Evolutionary conservation across 1,140 invertebrate genomes (phyloP), one percentile per base, ranked within the genome.

Genomic region (Lucilia cuprina): DNA sequence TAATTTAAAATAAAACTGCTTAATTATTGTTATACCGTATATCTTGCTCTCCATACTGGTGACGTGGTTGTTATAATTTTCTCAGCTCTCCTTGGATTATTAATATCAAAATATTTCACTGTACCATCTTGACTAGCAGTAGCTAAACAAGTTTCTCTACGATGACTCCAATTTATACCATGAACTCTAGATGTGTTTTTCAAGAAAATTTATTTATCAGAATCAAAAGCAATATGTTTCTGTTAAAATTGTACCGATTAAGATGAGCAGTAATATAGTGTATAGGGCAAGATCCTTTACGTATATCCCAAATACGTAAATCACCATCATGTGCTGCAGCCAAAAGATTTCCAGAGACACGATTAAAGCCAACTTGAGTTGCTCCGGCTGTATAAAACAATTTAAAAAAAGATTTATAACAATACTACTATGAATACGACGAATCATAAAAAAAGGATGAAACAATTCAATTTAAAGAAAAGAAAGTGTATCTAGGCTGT

Each of bases 271-370:
- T 95, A 86, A 99, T 97, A 87, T 99, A 99, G 88, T 98, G 96
- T 1, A 98, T 93, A 3, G 98, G 97, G 84, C 94, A 93, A 75
- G 95, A 95, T 78, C 95, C 94, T 93, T 98, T 98, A 86, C 98
- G 93, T 87, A 96, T 95, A 91, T 99, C 98, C 98, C 98, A 99
- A 85, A 99, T 94, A 91, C 98, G 96, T 10, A 99, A 94, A 92
- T 99, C 98, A 17, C 97, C 97, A 90, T 98, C 97, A 91, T 99
- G 97, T 78, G 97, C 96, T 74, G 98, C 98, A 2, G 98, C 98
- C 85, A 99, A 92, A 78, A 97, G 93, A 91, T 98, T 93, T 14
- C 94, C 93, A 10, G 95, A 95, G 47, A 97, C 93, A 88, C 95
- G 94, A 91, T 98, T 98, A 95, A 98, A 99, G 89, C 96, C 95